phyloP scores from a whole-genome alignment of 2,888 invertebrate species.

The Tetragonula carbonaria region DNA sequence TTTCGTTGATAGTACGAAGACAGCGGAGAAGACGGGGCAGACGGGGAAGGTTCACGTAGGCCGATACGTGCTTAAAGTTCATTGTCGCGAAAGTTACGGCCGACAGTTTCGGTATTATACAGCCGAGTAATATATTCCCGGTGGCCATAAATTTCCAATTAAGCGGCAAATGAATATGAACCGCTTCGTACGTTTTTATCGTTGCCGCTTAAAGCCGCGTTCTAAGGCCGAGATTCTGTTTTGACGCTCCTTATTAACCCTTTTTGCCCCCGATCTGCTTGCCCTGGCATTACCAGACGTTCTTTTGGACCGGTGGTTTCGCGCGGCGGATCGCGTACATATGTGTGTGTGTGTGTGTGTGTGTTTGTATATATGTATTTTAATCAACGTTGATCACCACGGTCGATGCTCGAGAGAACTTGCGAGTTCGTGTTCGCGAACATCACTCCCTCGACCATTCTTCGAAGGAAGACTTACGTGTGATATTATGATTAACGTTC shows the following conservation, averaged over 20 bases:
- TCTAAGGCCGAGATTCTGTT: conserved; percentile 20
- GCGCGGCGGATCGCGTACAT: not conserved
- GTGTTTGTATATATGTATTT: not conserved
- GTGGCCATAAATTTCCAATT: conserved; percentile 71
- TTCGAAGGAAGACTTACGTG: not conserved
- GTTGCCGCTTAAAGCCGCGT: conserved; percentile 17
- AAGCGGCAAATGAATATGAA: conserved; percentile 71
- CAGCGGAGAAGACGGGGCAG: not conserved
- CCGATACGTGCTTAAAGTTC: conserved; percentile 57
- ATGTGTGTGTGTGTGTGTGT: no score
- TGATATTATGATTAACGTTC: not conserved
- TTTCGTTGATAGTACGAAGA: not conserved
- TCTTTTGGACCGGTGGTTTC: not conserved
- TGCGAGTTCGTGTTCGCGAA: not conserved
- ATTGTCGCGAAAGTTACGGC: conserved; percentile 55
- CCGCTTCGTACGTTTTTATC: conserved; percentile 63
- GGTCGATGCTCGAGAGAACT: not conserved
- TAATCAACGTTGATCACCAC: not conserved
- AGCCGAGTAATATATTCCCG: conserved; percentile 54
- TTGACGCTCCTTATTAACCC: conserved; percentile 38
- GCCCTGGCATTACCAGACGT: not conserved
- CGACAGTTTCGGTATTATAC: conserved; percentile 45
- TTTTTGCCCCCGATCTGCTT: not conserved
- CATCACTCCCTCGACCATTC: not conserved
- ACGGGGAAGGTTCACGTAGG: not conserved